Percentiles rank a stretch among this genome's conserved stretches.
Evolutionary conservation across 2,797 vertebrate genomes (phyloP).

Genomic region (Acanthis flammea): DNA sequence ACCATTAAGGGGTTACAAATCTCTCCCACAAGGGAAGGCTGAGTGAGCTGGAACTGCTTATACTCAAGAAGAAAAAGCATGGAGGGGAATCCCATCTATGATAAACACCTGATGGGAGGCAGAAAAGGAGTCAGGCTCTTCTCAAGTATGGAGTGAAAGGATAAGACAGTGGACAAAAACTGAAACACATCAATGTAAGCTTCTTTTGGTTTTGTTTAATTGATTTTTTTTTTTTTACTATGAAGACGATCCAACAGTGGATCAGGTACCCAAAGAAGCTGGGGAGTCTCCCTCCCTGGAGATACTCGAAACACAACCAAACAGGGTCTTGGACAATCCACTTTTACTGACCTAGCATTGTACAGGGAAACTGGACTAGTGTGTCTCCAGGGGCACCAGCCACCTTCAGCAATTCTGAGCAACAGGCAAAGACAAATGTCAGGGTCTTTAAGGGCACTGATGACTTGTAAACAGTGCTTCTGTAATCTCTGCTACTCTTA

Average conservation of each 20-base stretch:
- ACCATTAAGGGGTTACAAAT: background rate
- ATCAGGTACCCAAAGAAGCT: background rate
- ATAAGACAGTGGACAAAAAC: background rate
- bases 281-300: background rate
- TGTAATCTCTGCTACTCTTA: background rate
- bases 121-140: background rate
- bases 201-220: background rate
- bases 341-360: background rate
- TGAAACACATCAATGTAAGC: background rate
- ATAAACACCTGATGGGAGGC: background rate
- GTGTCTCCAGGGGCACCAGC: background rate
- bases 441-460: background rate
- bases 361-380: background rate
- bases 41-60: background rate
- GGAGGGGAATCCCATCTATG: background rate
- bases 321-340: background rate
- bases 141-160: background rate
- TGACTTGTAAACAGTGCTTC: background rate
- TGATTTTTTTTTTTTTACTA: background rate
- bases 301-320: background rate
- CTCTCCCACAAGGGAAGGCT: background rate
- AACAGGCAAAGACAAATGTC: background rate
- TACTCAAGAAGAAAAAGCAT: background rate
- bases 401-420: background rate
- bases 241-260: background rate